Conservation (phyloP, 2,113 vertebrate species). For the Aphyosemion australe region DNA sequence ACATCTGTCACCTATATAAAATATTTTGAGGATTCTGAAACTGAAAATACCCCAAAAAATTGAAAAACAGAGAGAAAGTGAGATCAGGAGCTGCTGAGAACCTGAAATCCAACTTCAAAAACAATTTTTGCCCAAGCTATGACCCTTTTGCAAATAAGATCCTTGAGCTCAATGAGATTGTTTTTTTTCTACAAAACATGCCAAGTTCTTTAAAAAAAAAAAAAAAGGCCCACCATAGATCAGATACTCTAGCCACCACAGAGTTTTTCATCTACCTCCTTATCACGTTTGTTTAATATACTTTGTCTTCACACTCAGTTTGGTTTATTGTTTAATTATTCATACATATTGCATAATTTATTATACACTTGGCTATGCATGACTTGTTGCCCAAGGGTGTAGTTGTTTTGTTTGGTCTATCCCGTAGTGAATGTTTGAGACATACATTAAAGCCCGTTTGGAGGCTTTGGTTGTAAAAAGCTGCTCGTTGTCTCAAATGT, state of each 20-base stretch:
- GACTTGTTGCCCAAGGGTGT: constrained; percentile 55
- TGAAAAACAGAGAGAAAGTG: background rate
- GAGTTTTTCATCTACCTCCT: constrained; percentile 19
- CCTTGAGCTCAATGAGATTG: background rate
- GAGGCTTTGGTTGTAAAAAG: constrained; percentile 41
- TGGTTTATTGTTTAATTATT: constrained; percentile 67
- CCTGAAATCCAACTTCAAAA: background rate
- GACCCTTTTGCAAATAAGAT: background rate
- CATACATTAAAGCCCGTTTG: constrained; percentile 22
- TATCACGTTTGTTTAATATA: constrained; percentile 46
- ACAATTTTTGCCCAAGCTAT: background rate
- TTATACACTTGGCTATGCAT: constrained; percentile 67
- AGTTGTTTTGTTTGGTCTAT: constrained; percentile 61
- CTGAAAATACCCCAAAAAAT: too few species aligned
- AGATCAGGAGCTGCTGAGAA: background rate
- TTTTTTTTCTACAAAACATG: background rate
- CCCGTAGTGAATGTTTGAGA: constrained; percentile 48
- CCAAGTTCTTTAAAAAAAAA: background rate
- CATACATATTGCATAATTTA: constrained; percentile 70
- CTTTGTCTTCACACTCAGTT: constrained; percentile 54
- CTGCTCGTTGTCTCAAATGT: constrained; percentile 28
- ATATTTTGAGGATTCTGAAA: background rate
- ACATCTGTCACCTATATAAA: background rate
- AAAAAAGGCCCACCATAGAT: background rate
- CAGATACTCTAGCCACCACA: background rate